Evolutionary conservation across 1,140 invertebrate species (phyloP).

Genomic region (Streblospio benedicti): DNA sequence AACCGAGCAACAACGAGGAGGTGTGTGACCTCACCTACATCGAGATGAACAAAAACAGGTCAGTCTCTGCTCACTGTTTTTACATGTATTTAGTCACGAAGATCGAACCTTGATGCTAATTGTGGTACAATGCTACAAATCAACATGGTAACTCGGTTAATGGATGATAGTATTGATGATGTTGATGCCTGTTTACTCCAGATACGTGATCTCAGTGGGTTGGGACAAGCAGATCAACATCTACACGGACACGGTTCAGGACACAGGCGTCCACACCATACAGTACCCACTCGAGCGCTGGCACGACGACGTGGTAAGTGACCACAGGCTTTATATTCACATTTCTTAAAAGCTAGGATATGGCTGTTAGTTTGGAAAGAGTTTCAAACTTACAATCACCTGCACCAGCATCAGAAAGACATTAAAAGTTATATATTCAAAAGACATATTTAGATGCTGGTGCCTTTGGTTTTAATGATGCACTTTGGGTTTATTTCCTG

Average conservation of each 20-base stretch:
- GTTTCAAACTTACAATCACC: not conserved
- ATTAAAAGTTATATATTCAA: not conserved
- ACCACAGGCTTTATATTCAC: not conserved
- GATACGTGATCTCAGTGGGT: conserved; percentile 45
- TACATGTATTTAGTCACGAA: no score
- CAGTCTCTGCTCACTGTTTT: no score
- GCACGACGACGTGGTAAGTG: conserved; percentile 41
- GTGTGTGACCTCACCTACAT: conserved; percentile 43
- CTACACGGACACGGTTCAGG: conserved; percentile 36
- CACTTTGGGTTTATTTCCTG: not conserved
- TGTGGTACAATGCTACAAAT: no score
- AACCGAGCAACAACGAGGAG: conserved; percentile 37
- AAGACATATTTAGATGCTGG: not conserved
- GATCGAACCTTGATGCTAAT: no score
- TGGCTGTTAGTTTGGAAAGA: not conserved
- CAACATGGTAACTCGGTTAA: no score
- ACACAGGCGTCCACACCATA: conserved; percentile 35
- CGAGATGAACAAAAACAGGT: conserved; percentile 46
- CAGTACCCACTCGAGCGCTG: conserved; percentile 40
- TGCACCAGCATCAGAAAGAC: not conserved
- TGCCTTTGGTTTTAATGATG: not conserved
- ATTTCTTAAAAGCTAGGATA: not conserved
- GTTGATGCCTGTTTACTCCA: no score
- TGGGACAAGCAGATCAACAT: conserved; percentile 48
- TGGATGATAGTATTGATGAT: no score